These are phyloP conservation scores for Parauchenoglanis ngamensis DNA, from an alignment of 2,797 vertebrate species.

Conservation along the genomic window DNA sequence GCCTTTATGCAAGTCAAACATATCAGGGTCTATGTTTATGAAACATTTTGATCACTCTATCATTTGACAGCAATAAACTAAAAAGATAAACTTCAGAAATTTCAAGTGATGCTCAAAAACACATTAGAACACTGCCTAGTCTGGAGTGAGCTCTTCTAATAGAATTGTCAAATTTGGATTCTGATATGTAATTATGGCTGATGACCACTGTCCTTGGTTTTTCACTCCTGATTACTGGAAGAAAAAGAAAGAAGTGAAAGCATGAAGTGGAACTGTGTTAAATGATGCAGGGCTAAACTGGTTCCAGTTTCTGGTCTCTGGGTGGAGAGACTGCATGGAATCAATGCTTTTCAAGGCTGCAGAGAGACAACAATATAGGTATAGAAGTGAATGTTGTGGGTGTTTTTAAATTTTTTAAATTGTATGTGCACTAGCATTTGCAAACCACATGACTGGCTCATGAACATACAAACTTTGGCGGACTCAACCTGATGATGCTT, in stretches of 20 bases:
- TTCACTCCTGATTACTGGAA: conserved; percentile 41
- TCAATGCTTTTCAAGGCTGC: conserved; percentile 25
- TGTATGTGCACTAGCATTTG: no score
- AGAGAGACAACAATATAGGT: not conserved
- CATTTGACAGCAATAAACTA: conserved; percentile 36
- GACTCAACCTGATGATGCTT: no score
- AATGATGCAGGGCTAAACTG: conserved; percentile 28
- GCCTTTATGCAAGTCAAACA: not conserved
- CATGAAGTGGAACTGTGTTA: conserved; percentile 23
- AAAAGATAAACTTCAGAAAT: conserved; percentile 37
- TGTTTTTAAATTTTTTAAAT: not conserved
- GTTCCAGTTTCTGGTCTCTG: conserved; percentile 31
- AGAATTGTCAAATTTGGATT: conserved; percentile 26
- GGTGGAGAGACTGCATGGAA: conserved; percentile 2
- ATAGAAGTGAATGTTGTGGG: not conserved
- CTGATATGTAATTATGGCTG: conserved; percentile 2
- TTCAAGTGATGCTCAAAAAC: conserved; percentile 30
- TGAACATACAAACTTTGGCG: no score
- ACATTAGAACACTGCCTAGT: conserved; percentile 6
- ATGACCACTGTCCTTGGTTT: conserved; percentile 12
- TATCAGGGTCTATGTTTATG: conserved; percentile 28
- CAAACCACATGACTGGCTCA: no score
- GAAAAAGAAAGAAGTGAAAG: conserved; percentile 51
- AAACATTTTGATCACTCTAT: conserved; percentile 30
- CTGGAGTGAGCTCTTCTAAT: conserved; percentile 8